These are phyloP conservation scores for Sitophilus oryzae DNA, from an alignment of 1,140 invertebrate species.

Conservation along the genomic window DNA sequence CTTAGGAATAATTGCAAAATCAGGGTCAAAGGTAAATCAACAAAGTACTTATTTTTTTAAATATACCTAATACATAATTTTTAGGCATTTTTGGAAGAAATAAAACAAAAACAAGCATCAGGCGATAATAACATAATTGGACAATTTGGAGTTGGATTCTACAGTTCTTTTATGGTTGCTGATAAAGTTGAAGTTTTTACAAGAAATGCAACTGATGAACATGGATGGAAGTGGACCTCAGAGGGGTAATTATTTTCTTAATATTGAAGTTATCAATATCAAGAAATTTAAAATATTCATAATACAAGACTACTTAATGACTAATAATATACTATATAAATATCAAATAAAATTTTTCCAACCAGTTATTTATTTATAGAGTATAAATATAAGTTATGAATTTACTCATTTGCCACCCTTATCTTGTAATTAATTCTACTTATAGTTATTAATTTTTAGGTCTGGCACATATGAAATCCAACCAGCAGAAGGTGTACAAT, in stretches of 20 bases:
- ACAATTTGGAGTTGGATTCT: constrained; percentile 98
- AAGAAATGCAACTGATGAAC: constrained; percentile 51
- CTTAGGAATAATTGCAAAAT: constrained; percentile 91
- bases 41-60: too few relatives aligned
- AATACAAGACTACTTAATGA: constrained; percentile 55
- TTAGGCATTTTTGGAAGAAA: constrained; percentile 70
- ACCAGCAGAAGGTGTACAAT: constrained; percentile 72
- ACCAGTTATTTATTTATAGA: too few relatives aligned
- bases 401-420: neutral
- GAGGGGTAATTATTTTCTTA: constrained; percentile 70
- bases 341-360: too few relatives aligned
- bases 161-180: constrained; percentile 95
- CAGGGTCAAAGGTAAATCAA: constrained; percentile 86
- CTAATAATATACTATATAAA: too few relatives aligned
- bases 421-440: constrained; percentile 48
- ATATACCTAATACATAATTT: neutral
- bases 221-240: constrained; percentile 78
- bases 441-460: constrained; percentile 45
- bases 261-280: constrained; percentile 46
- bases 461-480: constrained; percentile 85
- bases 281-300: neutral
- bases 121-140: constrained; percentile 83
- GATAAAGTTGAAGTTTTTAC: constrained; percentile 91
- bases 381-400: neutral
- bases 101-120: constrained; percentile 63